Percentiles rank a stretch among this genome's conserved stretches.
Evolutionary conservation across 53 echinoderm and acorn worm genomes (phyloP).

Genomic region (Luidia sarsii): DNA sequence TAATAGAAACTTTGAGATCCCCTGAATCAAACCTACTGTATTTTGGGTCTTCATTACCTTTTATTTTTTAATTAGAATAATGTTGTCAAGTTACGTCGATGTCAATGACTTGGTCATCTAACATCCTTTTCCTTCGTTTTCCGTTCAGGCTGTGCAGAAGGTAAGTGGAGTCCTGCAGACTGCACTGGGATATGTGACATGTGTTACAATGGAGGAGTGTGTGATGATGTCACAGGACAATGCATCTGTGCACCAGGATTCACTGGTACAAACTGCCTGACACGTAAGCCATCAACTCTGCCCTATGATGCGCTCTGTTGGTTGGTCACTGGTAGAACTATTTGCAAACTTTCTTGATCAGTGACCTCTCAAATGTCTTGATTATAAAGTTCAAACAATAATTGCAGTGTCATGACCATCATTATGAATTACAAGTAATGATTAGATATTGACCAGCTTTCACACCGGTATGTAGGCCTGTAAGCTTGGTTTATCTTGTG

Average conservation of each 20-base stretch:
- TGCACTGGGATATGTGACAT: slow-evolving; percentile 62
- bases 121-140: not conserved
- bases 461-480: too few species aligned
- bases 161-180: slow-evolving; percentile 64
- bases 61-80: too few species aligned
- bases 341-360: too few species aligned
- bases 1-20: too few species aligned
- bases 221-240: slow-evolving; percentile 72
- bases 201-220: slow-evolving; percentile 84
- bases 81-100: not conserved
- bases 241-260: slow-evolving; percentile 93
- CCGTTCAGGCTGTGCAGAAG: slow-evolving; percentile 63
- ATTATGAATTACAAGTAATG: too few species aligned
- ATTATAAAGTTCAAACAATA: too few species aligned
- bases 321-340: too few species aligned
- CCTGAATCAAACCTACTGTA: too few species aligned
- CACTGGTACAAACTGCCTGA: slow-evolving; percentile 26
- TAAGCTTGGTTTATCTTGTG: too few species aligned
- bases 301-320: not conserved
- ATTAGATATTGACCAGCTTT: too few species aligned
- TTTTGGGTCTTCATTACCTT: not conserved
- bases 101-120: not conserved
- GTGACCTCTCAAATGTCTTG: too few species aligned
- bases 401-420: too few species aligned
- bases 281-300: not conserved